phyloP scores from a whole-genome alignment of 2,888 invertebrate genomes.

The Pycnomerus fuliginosus region DNA sequence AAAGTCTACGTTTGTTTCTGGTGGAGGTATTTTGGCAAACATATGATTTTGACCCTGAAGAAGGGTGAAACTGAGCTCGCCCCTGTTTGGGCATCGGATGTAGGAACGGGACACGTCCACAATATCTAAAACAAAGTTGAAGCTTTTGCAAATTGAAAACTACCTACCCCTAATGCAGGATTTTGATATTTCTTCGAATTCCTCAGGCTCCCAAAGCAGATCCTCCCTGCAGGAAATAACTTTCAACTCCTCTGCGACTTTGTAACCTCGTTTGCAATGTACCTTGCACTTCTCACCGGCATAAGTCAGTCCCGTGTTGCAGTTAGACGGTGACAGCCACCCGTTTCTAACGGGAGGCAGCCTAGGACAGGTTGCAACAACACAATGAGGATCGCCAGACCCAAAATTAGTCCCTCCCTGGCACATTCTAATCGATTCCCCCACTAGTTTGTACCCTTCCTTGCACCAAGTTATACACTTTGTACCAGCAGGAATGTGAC shows the following conservation, averaged over 20 bases:
- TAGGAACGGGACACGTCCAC: slow-evolving; percentile 55
- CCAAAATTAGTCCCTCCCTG: slow-evolving; percentile 56
- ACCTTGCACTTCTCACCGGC: slow-evolving; percentile 55
- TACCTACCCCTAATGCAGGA: neutral
- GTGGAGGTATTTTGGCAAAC: slow-evolving; percentile 56
- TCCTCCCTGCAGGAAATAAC: slow-evolving; percentile 38
- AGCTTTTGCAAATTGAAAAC: neutral
- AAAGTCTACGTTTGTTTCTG: slow-evolving; percentile 68
- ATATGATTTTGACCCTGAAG: slow-evolving; percentile 54
- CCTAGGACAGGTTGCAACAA: slow-evolving; percentile 55
- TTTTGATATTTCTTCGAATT: no score
- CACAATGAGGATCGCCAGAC: slow-evolving; percentile 54
- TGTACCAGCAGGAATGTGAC: slow-evolving; percentile 45
- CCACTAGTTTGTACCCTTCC: slow-evolving; percentile 58
- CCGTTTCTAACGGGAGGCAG: slow-evolving; percentile 55
- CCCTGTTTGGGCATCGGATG: slow-evolving; percentile 61
- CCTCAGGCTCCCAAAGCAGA: slow-evolving; percentile 38
- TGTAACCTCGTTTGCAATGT: slow-evolving; percentile 55
- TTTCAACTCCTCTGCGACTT: slow-evolving; percentile 36
- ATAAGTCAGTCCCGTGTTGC: slow-evolving; percentile 52
- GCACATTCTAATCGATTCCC: slow-evolving; percentile 56
- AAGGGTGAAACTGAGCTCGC: slow-evolving; percentile 60
- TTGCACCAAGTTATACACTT: slow-evolving; percentile 56
- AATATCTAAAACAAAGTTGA: slow-evolving; percentile 24
- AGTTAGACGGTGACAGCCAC: slow-evolving; percentile 56